Percentiles rank a stretch among this genome's conserved stretches.
These are phyloP conservation scores for Perca schrenkii DNA, from an alignment of 2,113 vertebrate species.

Conservation along the genomic window DNA sequence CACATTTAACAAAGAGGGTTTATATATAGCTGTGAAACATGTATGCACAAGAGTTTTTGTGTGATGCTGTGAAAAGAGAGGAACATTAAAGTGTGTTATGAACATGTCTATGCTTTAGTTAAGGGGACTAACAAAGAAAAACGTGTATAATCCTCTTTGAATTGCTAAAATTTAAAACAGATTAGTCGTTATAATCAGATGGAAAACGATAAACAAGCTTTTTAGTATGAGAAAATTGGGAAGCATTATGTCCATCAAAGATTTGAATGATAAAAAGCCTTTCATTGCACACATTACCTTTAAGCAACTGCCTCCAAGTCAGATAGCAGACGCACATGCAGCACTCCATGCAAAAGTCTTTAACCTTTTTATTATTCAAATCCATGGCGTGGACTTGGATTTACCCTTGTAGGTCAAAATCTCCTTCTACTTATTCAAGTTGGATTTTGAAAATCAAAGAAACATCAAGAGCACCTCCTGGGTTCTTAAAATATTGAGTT, in stretches of 20 bases:
- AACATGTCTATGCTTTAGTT: background rate
- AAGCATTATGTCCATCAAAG: background rate
- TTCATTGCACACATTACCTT: background rate
- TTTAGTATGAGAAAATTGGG: background rate
- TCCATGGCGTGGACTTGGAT: background rate
- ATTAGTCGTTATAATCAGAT: conserved; percentile 6
- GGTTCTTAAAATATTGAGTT: conserved; percentile 1
- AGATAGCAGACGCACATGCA: background rate
- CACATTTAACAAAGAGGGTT: conserved; percentile 1
- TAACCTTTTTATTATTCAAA: conserved; percentile 46
- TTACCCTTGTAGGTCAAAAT: conserved; percentile 24
- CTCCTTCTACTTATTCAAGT: background rate
- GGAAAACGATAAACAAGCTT: background rate
- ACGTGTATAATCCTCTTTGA: conserved; percentile 3
- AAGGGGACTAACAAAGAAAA: background rate
- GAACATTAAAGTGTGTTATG: background rate
- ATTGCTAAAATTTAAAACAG: background rate
- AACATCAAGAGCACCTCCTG: background rate
- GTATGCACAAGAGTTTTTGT: background rate
- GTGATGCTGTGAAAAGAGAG: background rate
- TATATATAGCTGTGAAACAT: conserved; percentile 9
- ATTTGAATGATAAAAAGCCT: conserved; percentile 14
- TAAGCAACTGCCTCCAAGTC: background rate
- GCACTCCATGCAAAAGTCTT: background rate
- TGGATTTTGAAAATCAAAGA: conserved; percentile 7